Evolutionary conservation across 1,140 invertebrate species (phyloP).

Genomic region (Eupeodes corollae): DNA sequence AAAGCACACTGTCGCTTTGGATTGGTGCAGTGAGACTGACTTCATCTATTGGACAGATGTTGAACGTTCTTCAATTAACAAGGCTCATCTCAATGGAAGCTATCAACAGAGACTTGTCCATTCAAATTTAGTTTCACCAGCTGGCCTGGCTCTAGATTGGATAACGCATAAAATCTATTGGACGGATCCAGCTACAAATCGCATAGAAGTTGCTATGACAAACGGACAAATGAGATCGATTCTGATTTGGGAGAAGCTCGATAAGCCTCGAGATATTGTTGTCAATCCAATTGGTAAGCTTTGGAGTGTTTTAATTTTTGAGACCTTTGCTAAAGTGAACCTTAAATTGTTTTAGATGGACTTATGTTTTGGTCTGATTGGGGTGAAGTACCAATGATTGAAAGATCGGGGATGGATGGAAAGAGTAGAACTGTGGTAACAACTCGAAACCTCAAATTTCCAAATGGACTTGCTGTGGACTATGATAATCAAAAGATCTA

Average conservation of each 20-base stretch:
- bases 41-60: constrained; percentile 83
- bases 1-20: constrained; percentile 68
- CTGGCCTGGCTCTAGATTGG: constrained; percentile 76
- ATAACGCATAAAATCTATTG: constrained; percentile 77
- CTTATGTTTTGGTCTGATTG: constrained; percentile 85
- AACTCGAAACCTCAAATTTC: constrained; percentile 60
- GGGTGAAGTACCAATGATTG: constrained; percentile 70
- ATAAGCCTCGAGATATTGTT: constrained; percentile 74
- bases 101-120: constrained; percentile 54
- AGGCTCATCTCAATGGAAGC: constrained; percentile 64
- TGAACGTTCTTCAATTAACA: constrained; percentile 68
- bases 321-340: not conserved
- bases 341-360: constrained; percentile 42
- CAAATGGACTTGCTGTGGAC: constrained; percentile 74
- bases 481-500: constrained; percentile 55
- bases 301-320: not conserved
- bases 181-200: constrained; percentile 71
- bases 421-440: constrained; percentile 53
- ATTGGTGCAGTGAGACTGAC: constrained; percentile 69
- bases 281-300: constrained; percentile 60
- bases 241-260: constrained; percentile 66
- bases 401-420: constrained; percentile 81
- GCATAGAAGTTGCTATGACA: constrained; percentile 69
- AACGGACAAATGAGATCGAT: constrained; percentile 66
- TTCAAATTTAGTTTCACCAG: constrained; percentile 47